Evolutionary conservation across 2,888 invertebrate species (phyloP).

Genomic region (Melinaea marsaeus): DNA sequence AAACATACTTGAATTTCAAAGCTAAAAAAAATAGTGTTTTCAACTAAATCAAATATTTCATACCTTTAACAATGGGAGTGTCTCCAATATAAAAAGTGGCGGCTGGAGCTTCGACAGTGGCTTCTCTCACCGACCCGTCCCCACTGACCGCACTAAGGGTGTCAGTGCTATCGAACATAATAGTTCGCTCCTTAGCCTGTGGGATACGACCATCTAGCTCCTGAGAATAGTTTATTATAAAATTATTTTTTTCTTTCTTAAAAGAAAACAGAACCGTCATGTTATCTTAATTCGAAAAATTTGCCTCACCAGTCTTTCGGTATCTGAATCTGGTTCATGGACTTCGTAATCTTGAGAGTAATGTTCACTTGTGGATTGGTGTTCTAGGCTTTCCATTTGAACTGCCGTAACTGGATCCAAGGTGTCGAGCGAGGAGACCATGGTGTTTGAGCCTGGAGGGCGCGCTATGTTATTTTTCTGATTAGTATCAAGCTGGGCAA

Average conservation of each 20-base stretch:
- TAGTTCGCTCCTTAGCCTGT: conserved; percentile 68
- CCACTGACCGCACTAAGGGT: conserved; percentile 70
- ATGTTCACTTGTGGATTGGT: conserved; percentile 69
- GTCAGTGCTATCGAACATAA: conserved; percentile 74
- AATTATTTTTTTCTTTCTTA: not conserved
- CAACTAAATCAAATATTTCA: not conserved
- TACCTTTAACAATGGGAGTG: conserved; percentile 71
- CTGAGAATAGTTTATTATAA: conserved; percentile 38
- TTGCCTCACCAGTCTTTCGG: conserved; percentile 63
- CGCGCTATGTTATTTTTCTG: conserved; percentile 73
- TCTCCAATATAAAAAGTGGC: conserved; percentile 74
- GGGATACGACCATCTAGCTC: conserved; percentile 65
- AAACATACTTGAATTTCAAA: conserved; percentile 1
- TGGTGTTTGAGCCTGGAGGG: conserved; percentile 86
- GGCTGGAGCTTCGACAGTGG: conserved; percentile 62
- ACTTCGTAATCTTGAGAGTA: conserved; percentile 68
- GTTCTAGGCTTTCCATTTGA: conserved; percentile 71
- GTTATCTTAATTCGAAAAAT: not conserved
- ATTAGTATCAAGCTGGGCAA: conserved; percentile 71
- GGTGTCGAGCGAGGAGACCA: conserved; percentile 87
- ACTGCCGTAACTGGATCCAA: conserved; percentile 78
- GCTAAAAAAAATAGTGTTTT: not conserved
- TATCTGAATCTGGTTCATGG: conserved; percentile 72
- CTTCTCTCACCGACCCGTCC: conserved; percentile 64
- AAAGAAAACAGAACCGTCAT: not conserved